Base-by-base conservation (phyloP, 2,888 invertebrate species). In the Monochamus alternatus region DNA sequence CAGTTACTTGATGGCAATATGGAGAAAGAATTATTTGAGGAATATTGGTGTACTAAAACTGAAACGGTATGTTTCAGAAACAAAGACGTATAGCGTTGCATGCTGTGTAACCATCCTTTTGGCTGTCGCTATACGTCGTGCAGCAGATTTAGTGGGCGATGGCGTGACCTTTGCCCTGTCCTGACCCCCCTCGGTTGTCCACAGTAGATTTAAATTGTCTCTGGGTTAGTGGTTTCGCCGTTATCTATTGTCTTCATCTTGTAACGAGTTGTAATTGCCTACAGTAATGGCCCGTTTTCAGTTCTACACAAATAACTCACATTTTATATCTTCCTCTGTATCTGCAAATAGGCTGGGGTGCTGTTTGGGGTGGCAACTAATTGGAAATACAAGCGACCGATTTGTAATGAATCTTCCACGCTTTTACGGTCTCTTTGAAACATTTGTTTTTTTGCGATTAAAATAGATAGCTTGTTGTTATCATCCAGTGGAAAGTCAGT, bases 71-170 rank as follows among this genome's bases (percentile, higher is more conserved):
- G 68, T 63, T 65, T 52, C 64, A 43, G 22, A 58, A 77, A 77
- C 76, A 70, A 65, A 73, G 76, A 78, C 76, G 60, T 78, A 78
- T 75, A 75, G 69, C 81, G 82, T 87, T 84, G 88, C 88, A 88
- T 88, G 88, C 85, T 85, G 85, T 81, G 81, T 81, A 84, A 84
- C 86, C 86, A 88, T 88, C 85, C 85, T 87, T 87, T 87, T 85
- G 83, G 85, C 82, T 85, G 85, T 85, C 84, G 82, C 81, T 82
- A 77, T 80, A 83, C 86, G 84, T 85, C 86, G 86, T 85, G 81
- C 83, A 84, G 86, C 87, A 88, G 87, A 88, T 89, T 88, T 88
- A 89, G 86, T 88, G 85, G 85, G 84, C 85, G 85, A 88, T 89
- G 85, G 88, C 88, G 89, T 89, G 89, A 88, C 86, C 87, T 86